phyloP scores from a whole-genome alignment of 2,113 vertebrate genomes.

The Myocastor coypus region DNA sequence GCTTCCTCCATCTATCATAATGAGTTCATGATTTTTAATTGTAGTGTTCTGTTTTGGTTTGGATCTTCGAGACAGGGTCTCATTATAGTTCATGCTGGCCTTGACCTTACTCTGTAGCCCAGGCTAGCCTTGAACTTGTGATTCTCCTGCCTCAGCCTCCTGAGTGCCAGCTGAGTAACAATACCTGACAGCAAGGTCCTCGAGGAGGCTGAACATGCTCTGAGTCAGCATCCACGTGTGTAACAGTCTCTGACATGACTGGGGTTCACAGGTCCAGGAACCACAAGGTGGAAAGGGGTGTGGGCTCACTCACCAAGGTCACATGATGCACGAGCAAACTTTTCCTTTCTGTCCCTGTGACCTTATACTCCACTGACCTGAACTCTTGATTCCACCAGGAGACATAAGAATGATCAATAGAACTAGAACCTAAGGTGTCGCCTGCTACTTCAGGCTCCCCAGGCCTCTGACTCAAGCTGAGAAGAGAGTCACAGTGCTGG shows the following conservation, averaged over 20 bases:
- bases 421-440: not conserved
- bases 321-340: not conserved
- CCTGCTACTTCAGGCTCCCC: no score
- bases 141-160: not conserved
- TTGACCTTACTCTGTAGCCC: not conserved
- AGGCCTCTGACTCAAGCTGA: not conserved
- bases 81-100: not conserved
- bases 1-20: not conserved
- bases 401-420: not conserved
- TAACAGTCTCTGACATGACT: not conserved
- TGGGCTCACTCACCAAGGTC: not conserved
- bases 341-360: not conserved
- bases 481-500: not conserved
- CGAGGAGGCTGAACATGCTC: not conserved
- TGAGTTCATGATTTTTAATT: not conserved
- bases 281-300: not conserved
- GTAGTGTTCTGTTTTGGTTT: not conserved
- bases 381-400: not conserved
- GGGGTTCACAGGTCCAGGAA: not conserved
- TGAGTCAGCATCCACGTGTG: not conserved
- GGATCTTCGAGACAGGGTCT: not conserved
- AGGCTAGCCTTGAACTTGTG: not conserved
- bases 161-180: not conserved
- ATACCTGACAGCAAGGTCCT: not conserved
- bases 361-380: not conserved